A percentile compares a stretch with the other conserved stretches of the same genome.
Evolutionary conservation across 2,113 vertebrate species (phyloP).

Genomic region (Tragelaphus strepsiceros): DNA sequence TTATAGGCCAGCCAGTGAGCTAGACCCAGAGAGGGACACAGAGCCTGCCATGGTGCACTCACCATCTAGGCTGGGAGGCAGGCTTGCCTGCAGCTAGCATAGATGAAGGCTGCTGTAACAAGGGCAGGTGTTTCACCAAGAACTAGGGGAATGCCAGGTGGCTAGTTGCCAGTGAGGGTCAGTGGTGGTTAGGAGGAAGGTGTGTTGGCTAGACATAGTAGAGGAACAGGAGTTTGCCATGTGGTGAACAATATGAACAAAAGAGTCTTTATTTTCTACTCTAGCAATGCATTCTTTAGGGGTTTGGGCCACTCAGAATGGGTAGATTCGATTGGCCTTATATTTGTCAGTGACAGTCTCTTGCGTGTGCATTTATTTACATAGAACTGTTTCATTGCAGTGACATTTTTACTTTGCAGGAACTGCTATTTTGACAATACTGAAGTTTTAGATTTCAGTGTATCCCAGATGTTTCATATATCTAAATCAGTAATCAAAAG

Average conservation of each 20-base stretch:
- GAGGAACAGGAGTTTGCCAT: background rate
- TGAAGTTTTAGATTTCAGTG: background rate
- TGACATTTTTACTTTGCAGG: background rate
- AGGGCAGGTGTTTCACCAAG: background rate
- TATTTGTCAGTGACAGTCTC: background rate
- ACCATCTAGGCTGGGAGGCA: background rate
- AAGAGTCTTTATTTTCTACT: background rate
- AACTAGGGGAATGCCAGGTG: background rate
- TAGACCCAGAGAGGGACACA: background rate
- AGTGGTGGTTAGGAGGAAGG: background rate
- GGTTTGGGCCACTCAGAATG: background rate
- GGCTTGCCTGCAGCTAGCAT: background rate
- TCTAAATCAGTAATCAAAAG: background rate
- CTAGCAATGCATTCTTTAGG: background rate
- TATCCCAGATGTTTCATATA: background rate
- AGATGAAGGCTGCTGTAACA: background rate
- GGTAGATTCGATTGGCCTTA: background rate
- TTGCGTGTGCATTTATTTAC: background rate
- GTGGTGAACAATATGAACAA: background rate
- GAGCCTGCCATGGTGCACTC: background rate
- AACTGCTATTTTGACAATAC: background rate
- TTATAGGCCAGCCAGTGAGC: background rate
- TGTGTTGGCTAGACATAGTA: background rate
- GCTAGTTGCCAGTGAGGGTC: background rate
- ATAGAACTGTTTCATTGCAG: background rate